Evolutionary conservation across 2,888 invertebrate genomes (phyloP).

Genomic region (Hipparchia sbordonii): DNA sequence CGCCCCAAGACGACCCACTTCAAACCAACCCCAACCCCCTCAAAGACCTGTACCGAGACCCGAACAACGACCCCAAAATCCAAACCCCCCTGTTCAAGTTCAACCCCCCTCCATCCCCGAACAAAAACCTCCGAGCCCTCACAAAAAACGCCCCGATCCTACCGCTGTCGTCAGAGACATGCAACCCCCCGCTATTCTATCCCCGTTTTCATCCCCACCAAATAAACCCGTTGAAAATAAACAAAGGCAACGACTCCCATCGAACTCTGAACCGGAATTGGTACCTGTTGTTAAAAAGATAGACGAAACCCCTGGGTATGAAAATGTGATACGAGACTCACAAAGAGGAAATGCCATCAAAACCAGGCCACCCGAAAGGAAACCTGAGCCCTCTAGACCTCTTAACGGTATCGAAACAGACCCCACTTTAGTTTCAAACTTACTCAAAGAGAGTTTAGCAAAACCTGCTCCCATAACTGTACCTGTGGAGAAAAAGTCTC

Average conservation of each 20-base stretch:
- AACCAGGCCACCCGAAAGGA: conserved; percentile 69
- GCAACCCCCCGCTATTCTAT: conserved; percentile 71
- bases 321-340: conserved; percentile 82
- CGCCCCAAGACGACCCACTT: conserved; percentile 57
- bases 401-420: conserved; percentile 88
- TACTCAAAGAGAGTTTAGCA: conserved; percentile 85
- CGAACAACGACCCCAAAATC: not conserved
- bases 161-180: conserved; percentile 66
- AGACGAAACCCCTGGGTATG: conserved; percentile 84
- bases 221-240: conserved; percentile 53
- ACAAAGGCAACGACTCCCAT: conserved; percentile 65
- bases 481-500: conserved; percentile 66
- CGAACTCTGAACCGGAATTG: conserved; percentile 83
- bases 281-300: conserved; percentile 85
- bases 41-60: conserved; percentile 47
- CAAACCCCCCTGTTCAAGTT: conserved; percentile 45
- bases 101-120: conserved; percentile 55
- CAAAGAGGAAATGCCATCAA: conserved; percentile 66
- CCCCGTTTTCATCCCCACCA: conserved; percentile 78
- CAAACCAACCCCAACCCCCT: conserved; percentile 53
- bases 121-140: conserved; percentile 59
- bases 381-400: conserved; percentile 60
- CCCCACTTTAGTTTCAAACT: conserved; percentile 87
- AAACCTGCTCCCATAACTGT: conserved; percentile 74
- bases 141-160: conserved; percentile 65